phyloP scores from a whole-genome alignment of 2,888 invertebrate genomes.

The Neoitamus cyanurus region DNA sequence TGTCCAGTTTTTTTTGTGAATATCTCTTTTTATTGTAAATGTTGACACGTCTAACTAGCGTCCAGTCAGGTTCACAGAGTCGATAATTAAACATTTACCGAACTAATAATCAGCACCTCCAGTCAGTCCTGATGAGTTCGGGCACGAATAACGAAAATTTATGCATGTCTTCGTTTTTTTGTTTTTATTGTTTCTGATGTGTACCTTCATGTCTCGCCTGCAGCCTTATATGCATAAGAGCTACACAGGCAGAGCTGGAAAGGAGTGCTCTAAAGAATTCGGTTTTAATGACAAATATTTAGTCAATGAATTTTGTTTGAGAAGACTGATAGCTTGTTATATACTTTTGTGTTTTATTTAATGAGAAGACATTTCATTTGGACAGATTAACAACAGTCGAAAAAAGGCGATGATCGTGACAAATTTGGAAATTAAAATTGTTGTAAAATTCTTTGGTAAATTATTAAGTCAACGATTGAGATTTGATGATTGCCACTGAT shows the following conservation, averaged over 20 bases:
- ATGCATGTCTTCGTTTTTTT: not conserved
- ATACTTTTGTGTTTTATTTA: not conserved
- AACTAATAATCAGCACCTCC: constrained; percentile 20
- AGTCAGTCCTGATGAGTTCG: not conserved
- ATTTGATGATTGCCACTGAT: too few relatives aligned
- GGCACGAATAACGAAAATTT: not conserved
- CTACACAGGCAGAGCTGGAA: not conserved
- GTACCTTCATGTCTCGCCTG: not conserved
- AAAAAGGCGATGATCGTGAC: not conserved
- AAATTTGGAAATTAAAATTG: not conserved
- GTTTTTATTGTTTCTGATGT: not conserved
- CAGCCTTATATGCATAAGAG: not conserved
- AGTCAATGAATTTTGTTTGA: constrained; percentile 7
- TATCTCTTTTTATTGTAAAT: not conserved
- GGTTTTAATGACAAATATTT: constrained; percentile 14
- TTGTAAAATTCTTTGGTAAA: too few relatives aligned
- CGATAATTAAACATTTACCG: constrained; percentile 18
- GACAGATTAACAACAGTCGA: not conserved
- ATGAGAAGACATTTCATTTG: not conserved
- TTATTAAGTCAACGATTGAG: too few relatives aligned
- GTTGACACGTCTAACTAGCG: constrained; percentile 19
- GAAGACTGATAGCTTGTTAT: not conserved
- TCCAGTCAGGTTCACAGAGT: not conserved
- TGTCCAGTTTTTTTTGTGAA: not conserved
- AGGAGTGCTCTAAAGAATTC: not conserved